Evolutionary conservation across 2,797 vertebrate genomes (phyloP).

Genomic region (Pangasius sanitwongsei): DNA sequence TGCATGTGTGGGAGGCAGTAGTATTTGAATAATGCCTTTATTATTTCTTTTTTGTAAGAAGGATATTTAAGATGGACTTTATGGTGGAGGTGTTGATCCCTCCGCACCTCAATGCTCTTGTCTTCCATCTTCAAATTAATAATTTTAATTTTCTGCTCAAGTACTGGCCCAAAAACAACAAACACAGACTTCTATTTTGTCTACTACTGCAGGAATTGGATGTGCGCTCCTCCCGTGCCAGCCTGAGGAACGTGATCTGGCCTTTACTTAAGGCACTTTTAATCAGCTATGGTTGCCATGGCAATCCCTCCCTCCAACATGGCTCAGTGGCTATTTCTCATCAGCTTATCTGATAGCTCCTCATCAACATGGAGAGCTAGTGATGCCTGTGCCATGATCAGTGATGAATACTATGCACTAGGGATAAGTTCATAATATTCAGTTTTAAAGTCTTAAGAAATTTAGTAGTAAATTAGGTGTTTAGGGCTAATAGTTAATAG

Average conservation of each 20-base stretch:
- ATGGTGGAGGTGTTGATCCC: not conserved
- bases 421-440: not conserved
- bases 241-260: not conserved
- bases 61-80: not conserved
- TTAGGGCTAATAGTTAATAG: not conserved
- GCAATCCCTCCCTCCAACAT: conserved; percentile 22
- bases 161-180: not conserved
- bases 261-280: conserved; percentile 12
- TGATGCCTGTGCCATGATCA: not conserved
- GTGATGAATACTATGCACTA: not conserved
- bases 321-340: conserved; percentile 11
- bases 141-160: not conserved
- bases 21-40: not conserved
- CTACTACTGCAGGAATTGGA: conserved; percentile 1
- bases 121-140: not conserved
- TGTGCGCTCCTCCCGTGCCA: not conserved
- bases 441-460: not conserved
- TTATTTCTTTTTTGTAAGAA: not conserved
- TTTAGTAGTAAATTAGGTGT: not conserved
- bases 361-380: conserved; percentile 4
- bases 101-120: not conserved
- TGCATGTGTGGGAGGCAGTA: not conserved
- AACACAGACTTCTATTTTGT: conserved; percentile 4
- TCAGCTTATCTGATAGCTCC: conserved; percentile 26
- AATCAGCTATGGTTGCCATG: conserved; percentile 17